These are phyloP conservation scores for Calliopsis andreniformis DNA, from an alignment of 1,140 invertebrate species.

Conservation along the genomic window DNA sequence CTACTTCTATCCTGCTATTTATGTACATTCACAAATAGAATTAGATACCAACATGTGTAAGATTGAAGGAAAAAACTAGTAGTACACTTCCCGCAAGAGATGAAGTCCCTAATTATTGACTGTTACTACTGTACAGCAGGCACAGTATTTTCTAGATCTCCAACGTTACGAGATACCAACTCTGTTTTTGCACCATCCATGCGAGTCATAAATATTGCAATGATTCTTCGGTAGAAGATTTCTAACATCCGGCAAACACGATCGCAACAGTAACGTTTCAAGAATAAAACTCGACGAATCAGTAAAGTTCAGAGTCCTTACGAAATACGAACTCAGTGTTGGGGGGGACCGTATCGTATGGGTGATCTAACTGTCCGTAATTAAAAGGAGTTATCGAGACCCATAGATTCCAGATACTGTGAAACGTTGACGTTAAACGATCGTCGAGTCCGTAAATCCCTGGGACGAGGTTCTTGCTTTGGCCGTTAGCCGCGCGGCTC, in stretches of 20 bases:
- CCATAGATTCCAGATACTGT: slow-evolving; percentile 25
- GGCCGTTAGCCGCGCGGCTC: slow-evolving; percentile 18
- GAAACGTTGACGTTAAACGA: slow-evolving; percentile 32
- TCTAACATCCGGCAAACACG: too few species aligned
- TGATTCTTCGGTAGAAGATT: too few species aligned
- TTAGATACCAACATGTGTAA: too few species aligned
- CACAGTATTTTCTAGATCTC: slow-evolving; percentile 6
- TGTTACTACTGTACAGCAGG: not conserved
- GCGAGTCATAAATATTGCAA: not conserved
- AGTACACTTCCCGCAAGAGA: not conserved
- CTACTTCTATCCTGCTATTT: too few species aligned
- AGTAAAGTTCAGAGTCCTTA: too few species aligned
- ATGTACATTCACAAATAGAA: too few species aligned
- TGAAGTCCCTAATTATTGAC: slow-evolving; percentile 28
- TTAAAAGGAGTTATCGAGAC: slow-evolving; percentile 31
- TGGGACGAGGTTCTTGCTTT: slow-evolving; percentile 9
- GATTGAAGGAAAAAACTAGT: not conserved
- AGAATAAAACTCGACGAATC: too few species aligned
- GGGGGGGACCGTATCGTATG: too few species aligned
- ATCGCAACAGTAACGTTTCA: too few species aligned
- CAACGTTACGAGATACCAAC: not conserved
- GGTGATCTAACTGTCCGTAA: slow-evolving; percentile 36
- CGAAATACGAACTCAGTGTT: too few species aligned
- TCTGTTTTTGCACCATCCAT: not conserved
- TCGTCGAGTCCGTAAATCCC: slow-evolving; percentile 42